Base-by-base conservation (phyloP, 2,113 vertebrate species). In the Rhipidura dahli region DNA sequence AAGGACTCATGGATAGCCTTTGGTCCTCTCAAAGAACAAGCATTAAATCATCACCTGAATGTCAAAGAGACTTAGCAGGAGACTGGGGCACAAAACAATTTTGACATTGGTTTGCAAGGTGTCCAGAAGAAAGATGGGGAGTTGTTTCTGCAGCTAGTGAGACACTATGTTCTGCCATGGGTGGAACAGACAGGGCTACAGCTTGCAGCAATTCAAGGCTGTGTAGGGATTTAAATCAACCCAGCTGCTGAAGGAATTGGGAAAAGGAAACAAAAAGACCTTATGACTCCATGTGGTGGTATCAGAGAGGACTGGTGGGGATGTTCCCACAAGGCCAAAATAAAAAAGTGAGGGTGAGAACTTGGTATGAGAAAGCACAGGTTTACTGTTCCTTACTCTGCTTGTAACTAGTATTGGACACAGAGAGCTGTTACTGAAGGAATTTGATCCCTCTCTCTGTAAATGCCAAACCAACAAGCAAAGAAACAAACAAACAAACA, bases 71-170 rank as follows among this genome's bases (percentile, higher is more conserved):
- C 56, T 73, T 95, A 76, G 61, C 83, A 91, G 69, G 44, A 93
- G 39, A 50, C 19, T 30, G 9, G 30, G 64, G 9, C 44, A 63
- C 86, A 82, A 87, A 96, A 28, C 72, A 82, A 9, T 89, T 93
- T 49, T 89, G 80, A 75, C 60, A 69, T 40, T 53, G 28, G 31
- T 85, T 91, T 87, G 81, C 77, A 79, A 95, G 84, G 68, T 79
- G 84, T 89, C 89, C 69, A 71, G 61, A 93, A 87, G 87, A 96
- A 93, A 84, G 53, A 94, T 35, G 63, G 37, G 12, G 26, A 79
- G 30, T 65, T 94, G 44, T 89, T 96, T 89, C 70, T 91, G 70
- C 59, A 87, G 78, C 44, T 71, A 83, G 44, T 42, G 45, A 93
- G 33, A 72, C 60, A 45, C 57, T 89, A 65, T 65, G 44, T 87